A percentile compares a stretch with the other conserved stretches of the same genome.
phyloP scores from a whole-genome alignment of 2,888 invertebrate genomes.

The Pantelozetes paolii region DNA sequence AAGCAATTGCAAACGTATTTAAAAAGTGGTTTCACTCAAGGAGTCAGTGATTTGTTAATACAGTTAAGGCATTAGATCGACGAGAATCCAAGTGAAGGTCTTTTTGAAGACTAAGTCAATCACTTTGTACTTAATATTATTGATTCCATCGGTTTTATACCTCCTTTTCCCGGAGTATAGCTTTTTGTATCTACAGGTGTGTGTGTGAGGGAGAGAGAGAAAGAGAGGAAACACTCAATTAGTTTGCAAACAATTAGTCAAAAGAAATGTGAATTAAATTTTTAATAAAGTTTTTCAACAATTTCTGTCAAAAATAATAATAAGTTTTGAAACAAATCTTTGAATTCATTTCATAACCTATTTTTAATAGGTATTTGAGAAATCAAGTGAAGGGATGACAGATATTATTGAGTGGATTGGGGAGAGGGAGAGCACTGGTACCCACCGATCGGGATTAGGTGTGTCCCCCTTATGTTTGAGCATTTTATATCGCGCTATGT shows the following conservation, averaged over 20 bases:
- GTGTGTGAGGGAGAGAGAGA: too few relatives aligned
- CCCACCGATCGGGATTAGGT: conserved; percentile 80
- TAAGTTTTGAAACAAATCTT: too few relatives aligned
- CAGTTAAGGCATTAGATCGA: conserved; percentile 55
- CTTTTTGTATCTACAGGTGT: conserved; percentile 80
- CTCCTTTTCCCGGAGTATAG: conserved; percentile 76
- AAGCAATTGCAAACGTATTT: too few relatives aligned
- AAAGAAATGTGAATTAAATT: too few relatives aligned
- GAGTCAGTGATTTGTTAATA: too few relatives aligned
- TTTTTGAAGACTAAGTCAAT: conserved; percentile 64
- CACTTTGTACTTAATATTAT: conserved; percentile 72
- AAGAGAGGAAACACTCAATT: too few relatives aligned
- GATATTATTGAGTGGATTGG: neutral
- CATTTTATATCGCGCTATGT: conserved; percentile 94
- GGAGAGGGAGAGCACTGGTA: neutral
- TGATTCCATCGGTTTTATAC: conserved; percentile 79
- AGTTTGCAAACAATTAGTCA: too few relatives aligned
- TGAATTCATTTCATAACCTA: too few relatives aligned
- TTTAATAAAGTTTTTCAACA: too few relatives aligned
- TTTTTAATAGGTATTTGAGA: too few relatives aligned
- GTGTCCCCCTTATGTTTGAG: conserved; percentile 81
- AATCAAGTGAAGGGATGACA: neutral
- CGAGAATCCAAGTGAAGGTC: conserved; percentile 76
- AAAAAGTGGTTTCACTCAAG: too few relatives aligned
- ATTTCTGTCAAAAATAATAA: too few relatives aligned